Conservation (phyloP, 53 echinoderm and acorn worm species). For the Mesocentrotus franciscanus region DNA sequence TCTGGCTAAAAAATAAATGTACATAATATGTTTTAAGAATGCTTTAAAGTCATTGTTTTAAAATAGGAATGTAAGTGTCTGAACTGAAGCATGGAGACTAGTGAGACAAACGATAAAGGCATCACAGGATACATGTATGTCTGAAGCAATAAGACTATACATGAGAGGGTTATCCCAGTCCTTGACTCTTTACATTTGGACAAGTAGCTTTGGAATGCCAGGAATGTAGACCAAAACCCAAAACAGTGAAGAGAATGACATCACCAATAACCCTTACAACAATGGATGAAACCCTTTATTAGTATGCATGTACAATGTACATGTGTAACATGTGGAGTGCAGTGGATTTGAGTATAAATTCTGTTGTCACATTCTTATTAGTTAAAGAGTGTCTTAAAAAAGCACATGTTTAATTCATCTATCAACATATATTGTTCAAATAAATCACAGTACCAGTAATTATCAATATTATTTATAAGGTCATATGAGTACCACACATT, state of each 20-base stretch:
- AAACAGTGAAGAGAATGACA: conserved; percentile 26
- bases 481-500: too few relatives aligned
- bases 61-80: neutral
- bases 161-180: conserved; percentile 37
- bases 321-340: too few relatives aligned
- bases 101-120: neutral
- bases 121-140: neutral
- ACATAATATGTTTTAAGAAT: neutral
- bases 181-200: conserved; percentile 15
- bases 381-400: too few relatives aligned
- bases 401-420: too few relatives aligned
- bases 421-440: too few relatives aligned
- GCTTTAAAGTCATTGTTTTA: neutral
- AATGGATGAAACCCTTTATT: neutral
- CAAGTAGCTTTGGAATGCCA: conserved; percentile 36
- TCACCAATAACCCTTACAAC: conserved; percentile 32
- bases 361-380: too few relatives aligned
- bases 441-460: too few relatives aligned
- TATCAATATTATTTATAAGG: too few relatives aligned
- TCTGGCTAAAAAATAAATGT: too few relatives aligned
- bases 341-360: too few relatives aligned
- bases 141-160: conserved; percentile 43
- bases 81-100: neutral
- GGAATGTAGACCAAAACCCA: conserved; percentile 26
- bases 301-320: neutral